These are phyloP conservation scores for Chrysomallon squamiferum DNA, from an alignment of 1,140 invertebrate genomes.

Conservation along the genomic window DNA sequence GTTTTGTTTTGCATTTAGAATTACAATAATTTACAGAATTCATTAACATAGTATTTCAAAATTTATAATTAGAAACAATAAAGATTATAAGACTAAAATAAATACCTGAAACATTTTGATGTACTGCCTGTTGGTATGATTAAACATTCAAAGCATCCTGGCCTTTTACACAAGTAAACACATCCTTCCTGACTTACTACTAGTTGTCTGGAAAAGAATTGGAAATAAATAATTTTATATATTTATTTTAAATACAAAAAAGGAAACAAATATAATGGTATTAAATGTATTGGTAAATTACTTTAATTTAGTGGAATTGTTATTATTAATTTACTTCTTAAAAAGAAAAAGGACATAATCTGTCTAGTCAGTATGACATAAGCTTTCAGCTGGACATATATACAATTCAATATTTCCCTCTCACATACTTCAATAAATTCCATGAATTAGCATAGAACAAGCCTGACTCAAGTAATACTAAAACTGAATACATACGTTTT, in stretches of 20 bases:
- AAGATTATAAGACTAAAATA: no score
- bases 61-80: no score
- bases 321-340: background rate
- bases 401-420: background rate
- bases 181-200: conserved; percentile 20
- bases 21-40: no score
- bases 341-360: background rate
- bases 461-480: no score
- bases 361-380: background rate
- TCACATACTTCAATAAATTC: background rate
- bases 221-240: conserved; percentile 2
- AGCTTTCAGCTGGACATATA: background rate
- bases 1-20: no score
- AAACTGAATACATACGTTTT: conserved; percentile 25
- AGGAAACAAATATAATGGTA: background rate
- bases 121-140: conserved; percentile 13
- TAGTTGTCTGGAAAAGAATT: conserved; percentile 7
- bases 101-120: conserved; percentile 32
- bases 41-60: no score
- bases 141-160: conserved; percentile 44
- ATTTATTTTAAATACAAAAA: background rate
- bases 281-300: background rate
- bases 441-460: background rate
- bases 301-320: background rate
- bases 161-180: conserved; percentile 35